phyloP scores from a whole-genome alignment of 2,888 invertebrate genomes.

The Drosophila kuntzei region DNA sequence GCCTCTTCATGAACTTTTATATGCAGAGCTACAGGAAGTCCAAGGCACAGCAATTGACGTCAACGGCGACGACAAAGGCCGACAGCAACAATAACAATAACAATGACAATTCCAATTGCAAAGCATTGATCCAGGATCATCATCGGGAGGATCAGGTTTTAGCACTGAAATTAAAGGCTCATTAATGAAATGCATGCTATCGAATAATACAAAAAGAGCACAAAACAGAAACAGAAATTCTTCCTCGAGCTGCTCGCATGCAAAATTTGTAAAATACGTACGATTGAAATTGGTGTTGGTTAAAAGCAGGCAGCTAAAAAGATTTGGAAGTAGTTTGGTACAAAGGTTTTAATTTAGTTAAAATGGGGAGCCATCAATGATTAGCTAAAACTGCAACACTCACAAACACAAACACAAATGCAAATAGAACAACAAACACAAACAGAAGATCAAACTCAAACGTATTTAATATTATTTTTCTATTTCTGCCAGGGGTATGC shows the following conservation, averaged over 20 bases:
- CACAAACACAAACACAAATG: constrained; percentile 10
- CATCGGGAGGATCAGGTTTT: constrained; percentile 31
- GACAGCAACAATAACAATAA: constrained; percentile 73
- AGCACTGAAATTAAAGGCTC: constrained; percentile 72
- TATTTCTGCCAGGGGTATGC: constrained; percentile 37
- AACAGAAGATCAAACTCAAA: constrained; percentile 1
- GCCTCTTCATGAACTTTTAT: constrained; percentile 96
- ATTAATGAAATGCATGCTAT: constrained; percentile 61
- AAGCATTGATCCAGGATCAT: constrained; percentile 43
- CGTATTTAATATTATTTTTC: constrained; percentile 20
- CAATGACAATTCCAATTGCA: constrained; percentile 29
- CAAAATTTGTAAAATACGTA: constrained; percentile 47
- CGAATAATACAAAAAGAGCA: background rate
- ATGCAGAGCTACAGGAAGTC: constrained; percentile 90
- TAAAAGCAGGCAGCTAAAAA: constrained; percentile 45
- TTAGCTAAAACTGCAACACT: constrained; percentile 39
- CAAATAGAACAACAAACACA: background rate
- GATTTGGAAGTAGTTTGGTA: constrained; percentile 69
- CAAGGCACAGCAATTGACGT: constrained; percentile 55
- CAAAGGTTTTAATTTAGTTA: constrained; percentile 70
- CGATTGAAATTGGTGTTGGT: constrained; percentile 73
- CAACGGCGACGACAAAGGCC: constrained; percentile 45
- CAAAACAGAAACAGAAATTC: constrained; percentile 25
- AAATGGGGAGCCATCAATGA: constrained; percentile 66
- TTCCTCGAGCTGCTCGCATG: constrained; percentile 53